Percentiles rank a stretch among this genome's conserved stretches.
phyloP scores from a whole-genome alignment of 1,140 invertebrate species.

The Chlorops oryzae region DNA sequence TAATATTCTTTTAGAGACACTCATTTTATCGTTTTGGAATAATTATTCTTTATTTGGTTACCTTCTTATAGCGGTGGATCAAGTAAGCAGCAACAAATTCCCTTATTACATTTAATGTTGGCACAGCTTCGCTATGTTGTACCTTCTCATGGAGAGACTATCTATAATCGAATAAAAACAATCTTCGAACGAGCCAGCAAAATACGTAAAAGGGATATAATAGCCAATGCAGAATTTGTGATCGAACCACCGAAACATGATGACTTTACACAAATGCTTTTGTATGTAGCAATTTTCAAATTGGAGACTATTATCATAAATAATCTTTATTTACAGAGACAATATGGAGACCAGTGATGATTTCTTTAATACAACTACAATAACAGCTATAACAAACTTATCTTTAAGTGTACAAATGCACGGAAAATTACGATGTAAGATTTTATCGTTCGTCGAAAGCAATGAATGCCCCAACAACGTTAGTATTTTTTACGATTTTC shows the following conservation, averaged over 20 bases:
- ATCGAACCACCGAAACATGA: conserved; percentile 37
- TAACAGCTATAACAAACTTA: conserved; percentile 35
- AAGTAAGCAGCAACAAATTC: conserved; percentile 16
- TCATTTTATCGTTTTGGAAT: no score
- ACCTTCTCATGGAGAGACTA: conserved; percentile 26
- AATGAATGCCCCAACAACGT: conserved; percentile 25
- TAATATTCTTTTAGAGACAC: no score
- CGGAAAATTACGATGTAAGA: conserved; percentile 23
- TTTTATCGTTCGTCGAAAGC: conserved; percentile 34
- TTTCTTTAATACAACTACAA: conserved; percentile 27
- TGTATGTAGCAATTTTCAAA: conserved; percentile 22
- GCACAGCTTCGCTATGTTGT: conserved; percentile 38
- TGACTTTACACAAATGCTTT: conserved; percentile 35
- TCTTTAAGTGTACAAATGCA: conserved; percentile 27
- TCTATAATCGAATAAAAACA: conserved; percentile 29
- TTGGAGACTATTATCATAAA: not conserved
- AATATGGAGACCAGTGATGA: conserved; percentile 33
- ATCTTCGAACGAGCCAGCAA: conserved; percentile 29
- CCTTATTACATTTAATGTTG: conserved; percentile 31
- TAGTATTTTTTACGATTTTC: not conserved
- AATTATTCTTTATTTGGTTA: no score
- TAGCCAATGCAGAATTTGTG: conserved; percentile 31
- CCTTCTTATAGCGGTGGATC: not conserved
- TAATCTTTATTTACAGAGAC: conserved; percentile 20
- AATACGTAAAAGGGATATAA: conserved; percentile 30